Percentiles rank a stretch among this genome's conserved stretches.
Evolutionary conservation across 2,113 vertebrate species (phyloP).

Genomic region (Corvus moneduloides): DNA sequence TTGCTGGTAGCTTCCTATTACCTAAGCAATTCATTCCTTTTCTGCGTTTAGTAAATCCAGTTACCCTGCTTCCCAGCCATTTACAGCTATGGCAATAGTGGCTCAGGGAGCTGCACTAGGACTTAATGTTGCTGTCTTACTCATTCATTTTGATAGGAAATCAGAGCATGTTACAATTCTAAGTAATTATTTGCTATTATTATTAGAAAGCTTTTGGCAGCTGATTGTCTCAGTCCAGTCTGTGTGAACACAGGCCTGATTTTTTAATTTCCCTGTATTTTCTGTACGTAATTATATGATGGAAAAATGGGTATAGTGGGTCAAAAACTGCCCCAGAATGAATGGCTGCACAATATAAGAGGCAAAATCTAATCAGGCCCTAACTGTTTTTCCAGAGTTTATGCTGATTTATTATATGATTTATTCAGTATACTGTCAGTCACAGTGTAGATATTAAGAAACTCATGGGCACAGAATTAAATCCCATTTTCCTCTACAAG

Average conservation of each 20-base stretch:
- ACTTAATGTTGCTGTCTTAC: background rate
- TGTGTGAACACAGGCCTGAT: background rate
- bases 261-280: background rate
- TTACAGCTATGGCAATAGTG: background rate
- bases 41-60: background rate
- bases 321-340: background rate
- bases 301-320: background rate
- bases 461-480: background rate
- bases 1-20: background rate
- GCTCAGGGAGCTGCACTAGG: background rate
- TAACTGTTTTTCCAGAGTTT: background rate
- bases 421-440: background rate
- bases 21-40: background rate
- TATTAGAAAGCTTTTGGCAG: background rate
- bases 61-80: background rate
- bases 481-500: background rate
- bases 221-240: background rate
- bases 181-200: background rate
- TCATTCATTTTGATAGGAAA: background rate
- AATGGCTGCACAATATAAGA: background rate
- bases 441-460: background rate
- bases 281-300: background rate
- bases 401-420: background rate
- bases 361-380: background rate
- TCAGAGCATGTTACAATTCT: background rate